phyloP scores from a whole-genome alignment of 2,888 invertebrate species.

The Eubasilissa splendida region DNA sequence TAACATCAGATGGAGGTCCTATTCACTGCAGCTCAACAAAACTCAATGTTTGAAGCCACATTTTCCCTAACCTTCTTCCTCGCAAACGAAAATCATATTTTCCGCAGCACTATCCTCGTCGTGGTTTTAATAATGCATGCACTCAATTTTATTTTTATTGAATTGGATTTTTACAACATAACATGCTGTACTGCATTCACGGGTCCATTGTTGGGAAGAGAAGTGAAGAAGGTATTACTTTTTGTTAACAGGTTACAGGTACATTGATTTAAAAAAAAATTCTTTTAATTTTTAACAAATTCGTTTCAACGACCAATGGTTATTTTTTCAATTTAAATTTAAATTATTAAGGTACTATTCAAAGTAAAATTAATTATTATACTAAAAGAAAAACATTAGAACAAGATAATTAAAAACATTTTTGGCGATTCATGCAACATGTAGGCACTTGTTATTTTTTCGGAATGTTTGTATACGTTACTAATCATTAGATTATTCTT shows the following conservation, averaged over 20 bases:
- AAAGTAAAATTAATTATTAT: too few species aligned
- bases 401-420: too few species aligned
- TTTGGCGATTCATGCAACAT: too few species aligned
- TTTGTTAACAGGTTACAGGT: not conserved
- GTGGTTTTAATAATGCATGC: slow-evolving; percentile 31
- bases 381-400: too few species aligned
- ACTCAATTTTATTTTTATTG: slow-evolving; percentile 37
- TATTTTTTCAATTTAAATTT: not conserved
- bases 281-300: not conserved
- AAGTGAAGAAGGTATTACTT: not conserved
- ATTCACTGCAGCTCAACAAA: slow-evolving; percentile 27
- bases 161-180: slow-evolving; percentile 21
- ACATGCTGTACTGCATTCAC: not conserved
- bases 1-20: slow-evolving; percentile 28
- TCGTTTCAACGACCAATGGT: not conserved
- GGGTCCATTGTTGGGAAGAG: slow-evolving; percentile 5
- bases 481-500: too few species aligned
- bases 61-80: slow-evolving; percentile 25
- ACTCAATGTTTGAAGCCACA: slow-evolving; percentile 30
- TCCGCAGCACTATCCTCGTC: slow-evolving; percentile 15
- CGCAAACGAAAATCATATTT: slow-evolving; percentile 42
- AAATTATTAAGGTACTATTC: too few species aligned
- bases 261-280: not conserved
- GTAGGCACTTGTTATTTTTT: too few species aligned
- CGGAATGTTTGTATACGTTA: too few species aligned